Base-by-base conservation (phyloP, 2,113 vertebrate genomes). In the Gorsachius goisagi region DNA sequence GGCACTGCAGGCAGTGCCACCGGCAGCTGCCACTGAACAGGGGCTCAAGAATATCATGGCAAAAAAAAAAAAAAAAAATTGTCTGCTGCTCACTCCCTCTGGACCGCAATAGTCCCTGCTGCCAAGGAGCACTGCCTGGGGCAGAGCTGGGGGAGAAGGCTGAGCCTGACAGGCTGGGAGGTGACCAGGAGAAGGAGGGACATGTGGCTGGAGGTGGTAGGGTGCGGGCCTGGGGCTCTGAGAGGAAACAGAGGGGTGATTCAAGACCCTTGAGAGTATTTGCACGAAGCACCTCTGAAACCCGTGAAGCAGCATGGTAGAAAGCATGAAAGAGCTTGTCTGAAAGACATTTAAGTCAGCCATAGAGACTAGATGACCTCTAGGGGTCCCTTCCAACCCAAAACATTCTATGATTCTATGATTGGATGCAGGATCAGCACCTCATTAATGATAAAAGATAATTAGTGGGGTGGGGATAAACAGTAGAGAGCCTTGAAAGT, bases 241-340 rank as follows among this genome's bases (percentile, higher is more conserved):
- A 47, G 19, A 77, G 18, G 23, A 60, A 96, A 63, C 44, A 74
- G 41, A 78, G 80, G 49, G 72, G 60, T 33, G 15, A 80, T n/a
- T 30, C 0, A 0, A 27, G 53, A 69, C 6, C 33, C 27, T 69
- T 66, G 33, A 53, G 23, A 73, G 45, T 6, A 24, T 68, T 92
- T 35, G 39, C 39, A 64, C 37, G 33, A 95, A 75, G 12, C 2
- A 0, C 8, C 50, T 66, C 13, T 3, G 0, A 91, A 71, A 78
- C 28, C 32, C 30, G 26, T 91, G 52, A 59, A 63, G 45, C 41
- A 63, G 52, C 20, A 27, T 7, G 5, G 69, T 35, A 55, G n/a
- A 83, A 85, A 87, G 20, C 52, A 3, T 33, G 30, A 80, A 88
- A 30, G 35, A 82, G 49, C 56, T 95, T 82, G 73, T 72, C 66